Percentiles rank a stretch among this genome's conserved stretches.
Evolutionary conservation across 2,113 vertebrate species (phyloP).

Genomic region (Siniperca chuatsi): DNA sequence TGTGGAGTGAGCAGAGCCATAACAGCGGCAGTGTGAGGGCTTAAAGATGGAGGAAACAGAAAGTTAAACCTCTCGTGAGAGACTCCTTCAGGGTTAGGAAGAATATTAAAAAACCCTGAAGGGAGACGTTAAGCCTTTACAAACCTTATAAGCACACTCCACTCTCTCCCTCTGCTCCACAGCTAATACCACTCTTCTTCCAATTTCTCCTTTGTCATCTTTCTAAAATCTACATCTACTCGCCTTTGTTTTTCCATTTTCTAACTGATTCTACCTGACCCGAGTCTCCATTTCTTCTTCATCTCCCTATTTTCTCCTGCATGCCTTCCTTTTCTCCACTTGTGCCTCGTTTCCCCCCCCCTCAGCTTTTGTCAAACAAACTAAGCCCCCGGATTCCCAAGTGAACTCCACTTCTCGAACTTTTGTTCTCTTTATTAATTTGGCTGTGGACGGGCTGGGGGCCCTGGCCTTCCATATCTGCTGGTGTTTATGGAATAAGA

Average conservation of each 20-base stretch:
- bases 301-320: not conserved
- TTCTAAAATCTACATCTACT: conserved; percentile 30
- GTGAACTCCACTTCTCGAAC: conserved; percentile 39
- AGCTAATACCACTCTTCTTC: not conserved
- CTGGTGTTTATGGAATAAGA: conserved; percentile 72
- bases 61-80: conserved; percentile 61
- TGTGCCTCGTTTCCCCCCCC: not conserved
- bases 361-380: conserved; percentile 61
- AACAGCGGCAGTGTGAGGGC: conserved; percentile 30
- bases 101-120: conserved; percentile 43
- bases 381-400: conserved; percentile 46
- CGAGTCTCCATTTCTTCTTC: not conserved
- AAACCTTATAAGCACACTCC: conserved; percentile 38
- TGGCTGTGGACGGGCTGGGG: conserved; percentile 35
- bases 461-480: conserved; percentile 29
- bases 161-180: conserved; percentile 17
- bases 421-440: conserved; percentile 70
- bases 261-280: not conserved
- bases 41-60: conserved; percentile 39
- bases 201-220: conserved; percentile 16
- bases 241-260: conserved; percentile 17
- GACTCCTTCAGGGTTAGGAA: conserved; percentile 19
- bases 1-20: conserved; percentile 20
- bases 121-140: conserved; percentile 36
- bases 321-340: not conserved